Base-by-base conservation (phyloP, 2,113 vertebrate species). In the Ranitomeya imitator region DNA sequence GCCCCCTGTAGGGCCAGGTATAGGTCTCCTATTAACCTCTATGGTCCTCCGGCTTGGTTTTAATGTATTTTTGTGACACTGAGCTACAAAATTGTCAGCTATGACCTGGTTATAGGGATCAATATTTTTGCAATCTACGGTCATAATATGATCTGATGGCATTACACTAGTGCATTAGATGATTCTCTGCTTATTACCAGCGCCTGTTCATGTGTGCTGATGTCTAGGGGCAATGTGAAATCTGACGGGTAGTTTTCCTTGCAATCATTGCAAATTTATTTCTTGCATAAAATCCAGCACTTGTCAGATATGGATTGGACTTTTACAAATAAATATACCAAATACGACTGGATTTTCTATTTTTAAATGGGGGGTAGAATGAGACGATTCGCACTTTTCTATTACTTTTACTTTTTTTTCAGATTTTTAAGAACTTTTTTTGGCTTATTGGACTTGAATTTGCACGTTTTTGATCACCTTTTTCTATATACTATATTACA, bases 41-140 rank as follows among this genome's bases (percentile, higher is more conserved):
- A 71, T 14, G 26, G 10, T 78, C 63, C 31, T 60, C 45, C 59
- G 45, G 14, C 55, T 79, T 16, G 52, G 13, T 21, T 77, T 86
- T 67, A 26, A 52, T 61, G 67, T 19, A 18, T 15, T 79, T 65
- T 54, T 79, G n/a, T 55, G 61, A 18, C 71, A 54, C 7, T 51
- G 57, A n/a, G 67, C 71, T 21, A n/a, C 13, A 13, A 37, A 69
- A 12, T 83, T 18, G 71, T 31, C 16, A 18, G 23, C 69, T 85
- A 73, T 76, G 84, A 67, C 61, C 60, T 69, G 73, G 23, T 54
- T 80, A 69, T 79, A 9, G n/a, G 51, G 77, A 67, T 86, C 85
- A 21, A 79, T 26, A 67, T 61, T 55, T 15, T 67, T 31, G 61
- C 85, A 26, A 23, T 67, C 26, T 86, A 61, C 73, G 10, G 37